Base-by-base conservation (phyloP, 1,140 invertebrate species). In the Ceratosolen fusciceps region DNA sequence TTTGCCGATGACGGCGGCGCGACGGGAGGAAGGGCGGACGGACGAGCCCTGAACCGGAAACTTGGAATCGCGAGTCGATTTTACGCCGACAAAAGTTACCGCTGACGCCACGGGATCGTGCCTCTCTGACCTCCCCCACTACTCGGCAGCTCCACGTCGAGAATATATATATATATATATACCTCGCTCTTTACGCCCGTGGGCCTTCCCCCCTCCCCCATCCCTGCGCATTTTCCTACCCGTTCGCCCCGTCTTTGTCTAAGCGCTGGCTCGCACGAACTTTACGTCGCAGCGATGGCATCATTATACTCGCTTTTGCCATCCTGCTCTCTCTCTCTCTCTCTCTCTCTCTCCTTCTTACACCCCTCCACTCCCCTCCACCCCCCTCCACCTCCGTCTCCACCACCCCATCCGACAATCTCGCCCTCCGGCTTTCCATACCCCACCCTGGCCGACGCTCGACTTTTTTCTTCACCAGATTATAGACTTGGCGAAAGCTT, bases 51-150 rank as follows among this genome's bases (percentile, higher is more conserved):
- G 19, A 54, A 58, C 12, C 70, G 56, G 56, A 72, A 79, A 73
- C 68, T 79, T 73, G 29, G 73, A 73, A 79, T 65, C 58, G 47
- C 47, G 47, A 52, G 71, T 68, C 58, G 77, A 74, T 74, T 79
- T 79, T 67, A n/a, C 71, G 26, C 34, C 62, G 62, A 74, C 60
- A 49, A 79, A 79, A 73, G 56, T 79, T 79, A 65, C 29, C 68
- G 77, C 77, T 79, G 77, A 79, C 58, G 70, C 58, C 9, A 54
- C 49, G 26, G 21, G 65, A 71, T 71, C 31, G 31, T 34, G 67
- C 68, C 4, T 54, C 52, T 21, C 52, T 3, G 19, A 3, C 52
- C 16, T 7, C 52, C 9, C n/a, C 24, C 54, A 8, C 54, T 24
- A 26, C 54, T 24, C 54, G 9, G 3, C 12, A 26, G 26, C n/a